phyloP scores from a whole-genome alignment of 1,140 invertebrate genomes.

The Medauroidea extradentata region DNA sequence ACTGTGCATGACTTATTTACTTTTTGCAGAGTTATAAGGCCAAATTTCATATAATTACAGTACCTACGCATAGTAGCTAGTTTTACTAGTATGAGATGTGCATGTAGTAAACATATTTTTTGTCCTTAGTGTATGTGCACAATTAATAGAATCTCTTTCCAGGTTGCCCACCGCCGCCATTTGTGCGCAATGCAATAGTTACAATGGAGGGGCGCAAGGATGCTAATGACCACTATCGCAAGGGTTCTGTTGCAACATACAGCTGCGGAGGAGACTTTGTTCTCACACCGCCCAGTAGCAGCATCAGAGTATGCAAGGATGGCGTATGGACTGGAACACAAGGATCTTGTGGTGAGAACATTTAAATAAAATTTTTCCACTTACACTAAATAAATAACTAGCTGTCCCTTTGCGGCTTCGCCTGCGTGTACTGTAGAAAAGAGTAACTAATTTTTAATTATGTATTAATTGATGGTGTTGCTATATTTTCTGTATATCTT shows the following conservation, averaged over 20 bases:
- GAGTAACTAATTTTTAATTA: too few relatives aligned
- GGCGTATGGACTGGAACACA: constrained; percentile 37
- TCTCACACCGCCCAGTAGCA: constrained; percentile 29
- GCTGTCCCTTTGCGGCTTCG: too few relatives aligned
- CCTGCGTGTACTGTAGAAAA: too few relatives aligned
- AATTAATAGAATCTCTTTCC: background rate
- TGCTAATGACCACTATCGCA: constrained; percentile 18
- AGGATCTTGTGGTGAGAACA: constrained; percentile 26
- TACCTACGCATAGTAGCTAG: too few relatives aligned
- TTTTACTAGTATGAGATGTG: too few relatives aligned
- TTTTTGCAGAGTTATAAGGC: too few relatives aligned
- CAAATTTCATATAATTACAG: too few relatives aligned
- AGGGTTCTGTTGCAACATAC: constrained; percentile 36
- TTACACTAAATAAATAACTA: background rate
- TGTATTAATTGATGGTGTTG: too few relatives aligned
- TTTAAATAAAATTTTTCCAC: background rate
- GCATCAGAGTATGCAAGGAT: constrained; percentile 35
- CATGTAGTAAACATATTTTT: too few relatives aligned
- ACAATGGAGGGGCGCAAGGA: constrained; percentile 19
- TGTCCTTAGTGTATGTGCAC: too few relatives aligned
- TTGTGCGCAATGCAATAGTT: constrained; percentile 25
- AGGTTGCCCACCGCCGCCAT: constrained; percentile 27
- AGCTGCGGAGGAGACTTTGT: constrained; percentile 30
- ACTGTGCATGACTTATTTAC: too few relatives aligned
- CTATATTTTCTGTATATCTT: too few relatives aligned